Conservation (phyloP, 2,113 vertebrate species). For the Brachyistius frenatus region DNA sequence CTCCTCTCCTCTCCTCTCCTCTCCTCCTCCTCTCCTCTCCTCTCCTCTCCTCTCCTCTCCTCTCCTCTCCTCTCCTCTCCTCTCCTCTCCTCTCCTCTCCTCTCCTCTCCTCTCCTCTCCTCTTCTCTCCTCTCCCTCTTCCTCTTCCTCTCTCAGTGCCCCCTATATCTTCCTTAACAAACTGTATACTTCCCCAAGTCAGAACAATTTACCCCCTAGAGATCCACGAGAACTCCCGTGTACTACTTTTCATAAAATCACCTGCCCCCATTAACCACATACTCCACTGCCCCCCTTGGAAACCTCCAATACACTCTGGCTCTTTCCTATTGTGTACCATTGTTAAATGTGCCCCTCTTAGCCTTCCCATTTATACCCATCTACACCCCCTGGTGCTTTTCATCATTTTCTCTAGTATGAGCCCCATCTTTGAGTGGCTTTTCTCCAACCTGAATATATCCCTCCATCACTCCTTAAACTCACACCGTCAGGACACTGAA, state of each 20-base stretch:
- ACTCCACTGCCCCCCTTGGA: conserved; percentile 55
- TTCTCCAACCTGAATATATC: conserved; percentile 18
- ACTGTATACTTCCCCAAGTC: conserved; percentile 2
- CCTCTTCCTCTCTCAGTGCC: neutral
- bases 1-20: neutral
- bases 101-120: neutral
- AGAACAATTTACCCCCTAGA: conserved; percentile 56
- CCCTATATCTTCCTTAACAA: neutral
- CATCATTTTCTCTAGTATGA: conserved; percentile 56
- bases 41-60: neutral
- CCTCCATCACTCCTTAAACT: conserved; percentile 26
- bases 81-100: neutral
- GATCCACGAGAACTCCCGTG: neutral
- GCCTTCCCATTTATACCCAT: conserved; percentile 39
- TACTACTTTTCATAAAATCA: conserved; percentile 37
- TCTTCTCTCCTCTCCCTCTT: neutral
- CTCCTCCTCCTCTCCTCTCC: neutral
- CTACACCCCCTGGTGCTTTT: conserved; percentile 46
- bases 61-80: neutral
- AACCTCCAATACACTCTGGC: conserved; percentile 41
- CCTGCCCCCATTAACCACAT: conserved; percentile 53
- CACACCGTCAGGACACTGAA: neutral
- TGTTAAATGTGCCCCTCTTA: conserved; percentile 45
- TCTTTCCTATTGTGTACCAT: conserved; percentile 49
- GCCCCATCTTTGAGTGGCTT: conserved; percentile 27